Conservation (phyloP, 2,797 vertebrate genomes). For the Sandelia bainsii region DNA sequence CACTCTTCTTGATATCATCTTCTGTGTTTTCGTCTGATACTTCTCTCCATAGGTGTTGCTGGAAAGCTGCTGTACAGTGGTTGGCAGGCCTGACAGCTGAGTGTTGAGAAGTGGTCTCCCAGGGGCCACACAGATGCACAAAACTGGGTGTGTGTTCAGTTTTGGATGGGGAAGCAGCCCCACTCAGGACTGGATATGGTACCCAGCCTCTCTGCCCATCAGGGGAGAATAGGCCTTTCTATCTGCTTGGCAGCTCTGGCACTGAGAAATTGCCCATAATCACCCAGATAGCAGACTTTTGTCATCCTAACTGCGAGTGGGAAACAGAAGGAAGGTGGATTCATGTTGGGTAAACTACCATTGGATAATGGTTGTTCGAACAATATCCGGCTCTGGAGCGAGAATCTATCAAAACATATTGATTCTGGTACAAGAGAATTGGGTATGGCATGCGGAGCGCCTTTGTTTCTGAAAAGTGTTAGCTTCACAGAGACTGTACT, state of each 20-base stretch:
- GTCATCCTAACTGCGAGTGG: constrained; percentile 83
- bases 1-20: constrained; percentile 53
- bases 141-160: constrained; percentile 63
- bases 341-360: constrained; percentile 88
- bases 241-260: constrained; percentile 82
- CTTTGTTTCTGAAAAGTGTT: constrained; percentile 87
- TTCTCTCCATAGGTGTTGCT: constrained; percentile 65
- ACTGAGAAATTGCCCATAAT: constrained; percentile 88
- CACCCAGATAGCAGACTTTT: constrained; percentile 86
- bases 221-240: constrained; percentile 79
- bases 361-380: constrained; percentile 86
- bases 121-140: constrained; percentile 65
- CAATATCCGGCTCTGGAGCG: constrained; percentile 86
- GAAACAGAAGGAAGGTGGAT: constrained; percentile 83
- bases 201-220: constrained; percentile 81
- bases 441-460: constrained; percentile 81
- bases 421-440: constrained; percentile 87
- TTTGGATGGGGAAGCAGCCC: constrained; percentile 68
- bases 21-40: constrained; percentile 47
- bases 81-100: constrained; percentile 79
- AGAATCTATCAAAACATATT: constrained; percentile 90
- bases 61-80: constrained; percentile 58
- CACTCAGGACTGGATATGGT: constrained; percentile 70
- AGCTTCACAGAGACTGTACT: constrained; percentile 84
- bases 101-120: constrained; percentile 78